Percentiles rank a stretch among this genome's conserved stretches.
Evolutionary conservation across 2,888 invertebrate species (phyloP).

Genomic region (Punctoribates punctum): DNA sequence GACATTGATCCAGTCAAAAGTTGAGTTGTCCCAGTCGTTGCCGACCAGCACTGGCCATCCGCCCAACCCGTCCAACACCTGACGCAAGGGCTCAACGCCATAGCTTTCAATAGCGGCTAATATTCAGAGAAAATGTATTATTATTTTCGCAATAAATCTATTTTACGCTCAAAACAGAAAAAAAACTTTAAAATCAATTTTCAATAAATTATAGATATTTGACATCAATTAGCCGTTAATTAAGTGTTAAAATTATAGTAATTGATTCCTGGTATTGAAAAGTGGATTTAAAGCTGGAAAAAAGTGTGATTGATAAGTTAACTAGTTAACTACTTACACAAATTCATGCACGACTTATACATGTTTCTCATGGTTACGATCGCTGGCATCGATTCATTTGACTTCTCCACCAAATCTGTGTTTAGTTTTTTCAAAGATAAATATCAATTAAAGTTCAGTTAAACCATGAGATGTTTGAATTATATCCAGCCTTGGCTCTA

Average conservation of each 20-base stretch:
- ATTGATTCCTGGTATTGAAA: neutral
- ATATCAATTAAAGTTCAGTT: neutral
- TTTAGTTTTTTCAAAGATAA: neutral
- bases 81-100: conserved; percentile 32
- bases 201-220: neutral
- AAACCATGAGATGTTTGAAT: neutral
- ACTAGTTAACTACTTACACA: conserved; percentile 71
- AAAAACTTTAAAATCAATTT: neutral
- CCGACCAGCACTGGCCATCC: conserved; percentile 42
- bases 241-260: conserved; percentile 1
- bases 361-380: conserved; percentile 73
- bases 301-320: neutral
- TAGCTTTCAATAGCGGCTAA: conserved; percentile 39
- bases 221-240: neutral
- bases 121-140: too few relatives aligned
- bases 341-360: conserved; percentile 83
- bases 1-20: conserved; percentile 66
- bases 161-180: neutral
- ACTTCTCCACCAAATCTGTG: conserved; percentile 51
- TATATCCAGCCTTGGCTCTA: neutral
- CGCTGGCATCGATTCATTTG: conserved; percentile 55
- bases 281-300: neutral
- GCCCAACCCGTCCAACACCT: conserved; percentile 30
- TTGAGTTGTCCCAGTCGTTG: conserved; percentile 44
- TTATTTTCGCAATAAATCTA: neutral